Conservation (phyloP, 1,140 invertebrate genomes). For the Lepidurus packardi region DNA sequence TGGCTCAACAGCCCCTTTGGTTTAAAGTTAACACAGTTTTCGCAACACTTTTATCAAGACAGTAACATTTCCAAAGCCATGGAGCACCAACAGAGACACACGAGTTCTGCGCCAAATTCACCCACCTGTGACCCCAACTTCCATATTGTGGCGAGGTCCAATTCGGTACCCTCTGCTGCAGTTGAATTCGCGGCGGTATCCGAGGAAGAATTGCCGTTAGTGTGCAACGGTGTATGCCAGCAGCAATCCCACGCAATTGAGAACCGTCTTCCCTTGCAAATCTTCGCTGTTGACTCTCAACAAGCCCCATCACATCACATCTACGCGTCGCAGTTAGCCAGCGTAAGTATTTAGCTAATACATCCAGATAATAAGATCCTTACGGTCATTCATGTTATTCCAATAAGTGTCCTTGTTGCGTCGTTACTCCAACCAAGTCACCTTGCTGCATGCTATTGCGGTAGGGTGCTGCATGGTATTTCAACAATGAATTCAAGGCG, state of each 20-base stretch:
- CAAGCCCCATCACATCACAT: background rate
- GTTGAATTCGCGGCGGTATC: constrained; percentile 3
- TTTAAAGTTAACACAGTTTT: background rate
- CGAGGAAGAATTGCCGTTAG: constrained; percentile 6
- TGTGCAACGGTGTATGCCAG: background rate
- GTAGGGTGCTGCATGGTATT: no score
- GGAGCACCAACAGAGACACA: background rate
- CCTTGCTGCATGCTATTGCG: no score
- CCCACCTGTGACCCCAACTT: background rate
- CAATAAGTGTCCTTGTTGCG: no score
- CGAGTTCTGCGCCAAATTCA: background rate
- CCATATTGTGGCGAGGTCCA: background rate
- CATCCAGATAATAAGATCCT: background rate
- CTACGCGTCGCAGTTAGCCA: background rate
- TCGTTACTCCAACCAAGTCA: no score
- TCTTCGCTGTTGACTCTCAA: background rate
- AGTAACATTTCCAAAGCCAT: background rate
- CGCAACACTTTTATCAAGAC: background rate
- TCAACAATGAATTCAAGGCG: no score
- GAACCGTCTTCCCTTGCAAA: background rate
- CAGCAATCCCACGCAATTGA: background rate
- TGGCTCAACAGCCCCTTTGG: background rate
- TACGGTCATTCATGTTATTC: no score
- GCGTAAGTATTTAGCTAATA: background rate
- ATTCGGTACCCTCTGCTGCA: background rate